phyloP scores from a whole-genome alignment of 1,140 invertebrate species.

The Diuraphis noxia region DNA sequence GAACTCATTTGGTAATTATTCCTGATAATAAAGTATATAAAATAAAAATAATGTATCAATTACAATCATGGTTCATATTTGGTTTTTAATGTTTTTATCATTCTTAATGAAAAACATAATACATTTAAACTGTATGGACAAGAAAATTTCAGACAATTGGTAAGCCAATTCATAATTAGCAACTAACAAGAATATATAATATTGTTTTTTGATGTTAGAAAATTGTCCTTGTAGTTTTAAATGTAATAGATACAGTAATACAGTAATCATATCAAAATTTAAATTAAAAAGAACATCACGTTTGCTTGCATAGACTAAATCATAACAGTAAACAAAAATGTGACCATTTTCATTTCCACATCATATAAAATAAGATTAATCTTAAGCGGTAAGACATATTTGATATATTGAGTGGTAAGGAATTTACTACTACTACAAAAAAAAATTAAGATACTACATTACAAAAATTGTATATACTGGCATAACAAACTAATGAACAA shows the following conservation, averaged over 20 bases:
- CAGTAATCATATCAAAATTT: not conserved
- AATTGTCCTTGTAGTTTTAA: not conserved
- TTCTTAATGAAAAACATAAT: not conserved
- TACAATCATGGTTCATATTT: not conserved
- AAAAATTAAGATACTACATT: not conserved
- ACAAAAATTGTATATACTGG: not conserved
- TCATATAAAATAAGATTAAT: conserved; percentile 6
- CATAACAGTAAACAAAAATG: not conserved
- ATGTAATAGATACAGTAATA: not conserved
- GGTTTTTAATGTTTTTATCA: not conserved
- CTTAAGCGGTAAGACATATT: not conserved
- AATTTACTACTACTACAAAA: too few species aligned
- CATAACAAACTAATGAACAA: not conserved
- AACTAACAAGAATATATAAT: not conserved
- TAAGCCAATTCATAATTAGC: not conserved
- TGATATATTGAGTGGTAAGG: not conserved
- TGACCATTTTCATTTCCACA: not conserved
- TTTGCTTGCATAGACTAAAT: not conserved
- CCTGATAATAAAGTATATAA: too few species aligned
- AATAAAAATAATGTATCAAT: not conserved
- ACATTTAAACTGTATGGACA: not conserved
- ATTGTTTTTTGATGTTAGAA: not conserved
- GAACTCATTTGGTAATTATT: too few species aligned
- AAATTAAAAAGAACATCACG: not conserved
- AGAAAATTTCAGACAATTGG: not conserved